phyloP scores from a whole-genome alignment of 2,113 vertebrate genomes.

The Paramisgurnus dabryanus region DNA sequence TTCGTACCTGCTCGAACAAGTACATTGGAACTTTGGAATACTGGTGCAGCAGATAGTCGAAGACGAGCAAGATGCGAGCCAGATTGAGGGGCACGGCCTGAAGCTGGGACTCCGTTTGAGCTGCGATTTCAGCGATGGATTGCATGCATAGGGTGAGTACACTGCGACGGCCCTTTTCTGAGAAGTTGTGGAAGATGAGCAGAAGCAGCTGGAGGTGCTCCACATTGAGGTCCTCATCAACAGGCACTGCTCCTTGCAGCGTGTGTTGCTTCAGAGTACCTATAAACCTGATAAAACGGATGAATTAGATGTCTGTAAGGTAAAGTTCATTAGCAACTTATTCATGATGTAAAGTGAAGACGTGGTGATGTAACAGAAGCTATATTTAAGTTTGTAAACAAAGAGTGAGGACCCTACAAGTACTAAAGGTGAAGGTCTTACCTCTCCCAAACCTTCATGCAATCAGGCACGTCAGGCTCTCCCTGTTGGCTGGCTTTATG shows the following conservation, averaged over 20 bases:
- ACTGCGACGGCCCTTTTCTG: conserved; percentile 82
- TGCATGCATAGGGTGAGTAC: conserved; percentile 85
- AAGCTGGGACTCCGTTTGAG: conserved; percentile 82
- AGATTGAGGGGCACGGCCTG: conserved; percentile 85
- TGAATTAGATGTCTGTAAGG: too few species aligned
- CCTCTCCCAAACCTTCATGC: conserved; percentile 98
- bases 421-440: conserved; percentile 60
- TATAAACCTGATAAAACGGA: conserved; percentile 80
- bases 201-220: conserved; percentile 96
- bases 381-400: too few species aligned
- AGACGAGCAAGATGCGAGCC: conserved; percentile 88
- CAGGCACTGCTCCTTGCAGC: conserved; percentile 83
- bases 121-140: conserved; percentile 86
- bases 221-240: conserved; percentile 92
- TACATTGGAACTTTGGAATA: conserved; percentile 90
- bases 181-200: conserved; percentile 95
- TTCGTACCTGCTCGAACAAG: conserved; percentile 90
- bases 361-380: too few species aligned
- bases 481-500: conserved; percentile 89
- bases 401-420: neutral
- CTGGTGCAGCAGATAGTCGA: conserved; percentile 94
- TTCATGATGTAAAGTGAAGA: too few species aligned
- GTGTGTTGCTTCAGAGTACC: conserved; percentile 91
- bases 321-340: too few species aligned
- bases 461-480: conserved; percentile 93